A percentile compares a stretch with the other conserved stretches of the same genome.
phyloP scores from a whole-genome alignment of 2,113 vertebrate species.

The Cyprinus carpio region DNA sequence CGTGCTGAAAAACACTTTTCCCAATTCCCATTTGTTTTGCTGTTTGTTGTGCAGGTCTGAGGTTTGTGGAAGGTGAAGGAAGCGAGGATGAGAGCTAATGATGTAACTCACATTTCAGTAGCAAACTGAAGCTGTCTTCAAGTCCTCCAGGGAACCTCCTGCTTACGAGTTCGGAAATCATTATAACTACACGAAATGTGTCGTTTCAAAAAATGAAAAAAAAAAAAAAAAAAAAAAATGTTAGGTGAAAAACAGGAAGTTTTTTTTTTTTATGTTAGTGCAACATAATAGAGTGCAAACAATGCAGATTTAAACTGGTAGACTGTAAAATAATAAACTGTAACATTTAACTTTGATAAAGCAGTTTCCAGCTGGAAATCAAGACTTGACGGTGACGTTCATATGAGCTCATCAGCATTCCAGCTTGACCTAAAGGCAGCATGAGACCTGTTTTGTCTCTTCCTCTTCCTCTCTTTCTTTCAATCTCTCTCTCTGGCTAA shows the following conservation, averaged over 20 bases:
- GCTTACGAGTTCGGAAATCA: neutral
- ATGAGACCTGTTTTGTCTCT: constrained; percentile 40
- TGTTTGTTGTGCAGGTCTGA: constrained; percentile 15
- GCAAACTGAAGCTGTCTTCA: neutral
- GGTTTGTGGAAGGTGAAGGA: neutral
- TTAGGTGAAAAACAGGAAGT: neutral
- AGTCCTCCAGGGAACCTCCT: neutral
- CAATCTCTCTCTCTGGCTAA: constrained; percentile 77
- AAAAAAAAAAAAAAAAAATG: neutral
- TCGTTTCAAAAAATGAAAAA: neutral
- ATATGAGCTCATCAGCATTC: constrained; percentile 48
- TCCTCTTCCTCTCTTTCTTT: constrained; percentile 53
- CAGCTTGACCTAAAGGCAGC: neutral
- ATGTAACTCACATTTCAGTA: neutral
- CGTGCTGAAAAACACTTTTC: constrained; percentile 34
- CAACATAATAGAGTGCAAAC: constrained; percentile 67
- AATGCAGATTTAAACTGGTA: constrained; percentile 65
- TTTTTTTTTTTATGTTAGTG: constrained; percentile 58
- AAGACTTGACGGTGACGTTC: neutral
- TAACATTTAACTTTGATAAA: neutral
- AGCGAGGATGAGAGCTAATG: neutral
- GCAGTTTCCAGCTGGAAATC: neutral
- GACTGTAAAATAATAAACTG: neutral
- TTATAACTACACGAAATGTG: constrained; percentile 9
- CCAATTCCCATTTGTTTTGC: constrained; percentile 39